A percentile compares a stretch with the other conserved stretches of the same genome.
Evolutionary conservation across 1,140 invertebrate species (phyloP).

Genomic region (Stratiolaelaps scimitus): DNA sequence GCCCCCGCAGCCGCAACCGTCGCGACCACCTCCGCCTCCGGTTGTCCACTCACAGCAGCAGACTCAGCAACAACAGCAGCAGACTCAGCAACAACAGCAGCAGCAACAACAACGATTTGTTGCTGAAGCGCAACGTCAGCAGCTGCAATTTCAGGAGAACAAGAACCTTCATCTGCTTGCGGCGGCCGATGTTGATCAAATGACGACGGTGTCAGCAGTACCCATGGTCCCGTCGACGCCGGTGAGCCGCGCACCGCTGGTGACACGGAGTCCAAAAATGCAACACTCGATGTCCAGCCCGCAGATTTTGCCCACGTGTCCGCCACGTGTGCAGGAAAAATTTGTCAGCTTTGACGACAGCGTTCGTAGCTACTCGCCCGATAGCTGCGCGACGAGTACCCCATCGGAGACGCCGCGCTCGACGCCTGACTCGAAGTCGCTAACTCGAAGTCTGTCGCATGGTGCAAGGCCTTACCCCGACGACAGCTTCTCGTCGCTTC

Average conservation of each 20-base stretch:
- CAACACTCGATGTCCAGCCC: conserved; percentile 16
- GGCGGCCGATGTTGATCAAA: neutral
- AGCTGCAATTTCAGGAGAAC: neutral
- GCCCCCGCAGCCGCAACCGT: conserved; percentile 15
- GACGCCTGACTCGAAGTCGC: conserved; percentile 26
- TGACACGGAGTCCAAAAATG: conserved; percentile 26
- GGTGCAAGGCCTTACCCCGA: conserved; percentile 2
- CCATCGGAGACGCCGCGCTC: conserved; percentile 20
- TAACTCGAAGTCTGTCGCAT: conserved; percentile 18
- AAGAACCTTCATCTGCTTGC: conserved; percentile 16
- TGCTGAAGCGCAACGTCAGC: neutral
- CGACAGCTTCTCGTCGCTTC: conserved; percentile 1
- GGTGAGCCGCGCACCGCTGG: neutral
- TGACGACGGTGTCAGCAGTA: conserved; percentile 17
- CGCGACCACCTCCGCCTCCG: conserved; percentile 2
- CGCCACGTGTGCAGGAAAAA: conserved; percentile 11
- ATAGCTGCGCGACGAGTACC: conserved; percentile 2
- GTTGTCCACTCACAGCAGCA: neutral
- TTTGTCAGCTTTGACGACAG: conserved; percentile 26
- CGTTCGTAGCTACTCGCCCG: conserved; percentile 22
- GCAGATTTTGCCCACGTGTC: conserved; percentile 18
- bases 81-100: no score
- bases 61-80: neutral
- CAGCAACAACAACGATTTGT: no score
- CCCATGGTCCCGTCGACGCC: neutral